phyloP scores from a whole-genome alignment of 2,113 vertebrate genomes.

The Syrrhaptes paradoxus region DNA sequence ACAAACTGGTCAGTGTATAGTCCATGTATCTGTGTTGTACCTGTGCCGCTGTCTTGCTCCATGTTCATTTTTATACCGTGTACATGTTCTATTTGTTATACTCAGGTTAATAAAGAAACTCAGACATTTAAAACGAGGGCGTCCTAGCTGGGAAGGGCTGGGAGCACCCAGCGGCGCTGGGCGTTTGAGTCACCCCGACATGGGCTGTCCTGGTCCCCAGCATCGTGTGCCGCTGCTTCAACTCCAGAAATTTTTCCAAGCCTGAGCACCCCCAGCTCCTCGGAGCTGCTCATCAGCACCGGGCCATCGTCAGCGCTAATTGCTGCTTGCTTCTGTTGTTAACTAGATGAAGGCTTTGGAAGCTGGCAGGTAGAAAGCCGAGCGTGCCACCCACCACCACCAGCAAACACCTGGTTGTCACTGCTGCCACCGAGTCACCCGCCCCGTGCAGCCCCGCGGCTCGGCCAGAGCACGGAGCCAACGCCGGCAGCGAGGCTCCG shows the following conservation, averaged over 20 bases:
- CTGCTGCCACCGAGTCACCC: rapidly evolving
- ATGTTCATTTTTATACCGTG: conserved; percentile 81
- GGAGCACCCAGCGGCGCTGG: not conserved
- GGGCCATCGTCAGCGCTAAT: not conserved
- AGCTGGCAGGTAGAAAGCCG: not conserved
- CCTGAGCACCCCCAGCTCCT: not conserved
- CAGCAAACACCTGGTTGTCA: not conserved
- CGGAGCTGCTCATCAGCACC: not conserved
- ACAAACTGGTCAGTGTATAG: not conserved
- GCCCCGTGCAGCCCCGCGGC: rapidly evolving
- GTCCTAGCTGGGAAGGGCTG: not conserved
- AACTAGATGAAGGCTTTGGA: not conserved
- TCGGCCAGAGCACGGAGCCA: rapidly evolving
- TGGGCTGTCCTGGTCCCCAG: not conserved
- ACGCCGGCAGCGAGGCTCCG: not conserved
- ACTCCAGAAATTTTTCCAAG: not conserved
- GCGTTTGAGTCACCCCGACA: not conserved
- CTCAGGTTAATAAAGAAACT: conserved; percentile 87
- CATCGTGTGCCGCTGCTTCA: not conserved
- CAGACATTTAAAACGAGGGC: conserved; percentile 42
- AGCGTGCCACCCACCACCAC: not conserved
- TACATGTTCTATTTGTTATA: conserved; percentile 76
- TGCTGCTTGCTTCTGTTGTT: not conserved
- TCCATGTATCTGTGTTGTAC: conserved; percentile 64
- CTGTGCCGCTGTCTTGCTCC: conserved; percentile 25